A percentile compares a stretch with the other conserved stretches of the same genome.
phyloP scores from a whole-genome alignment of 2,797 vertebrate species.

The Paramormyrops hopkinsi region DNA sequence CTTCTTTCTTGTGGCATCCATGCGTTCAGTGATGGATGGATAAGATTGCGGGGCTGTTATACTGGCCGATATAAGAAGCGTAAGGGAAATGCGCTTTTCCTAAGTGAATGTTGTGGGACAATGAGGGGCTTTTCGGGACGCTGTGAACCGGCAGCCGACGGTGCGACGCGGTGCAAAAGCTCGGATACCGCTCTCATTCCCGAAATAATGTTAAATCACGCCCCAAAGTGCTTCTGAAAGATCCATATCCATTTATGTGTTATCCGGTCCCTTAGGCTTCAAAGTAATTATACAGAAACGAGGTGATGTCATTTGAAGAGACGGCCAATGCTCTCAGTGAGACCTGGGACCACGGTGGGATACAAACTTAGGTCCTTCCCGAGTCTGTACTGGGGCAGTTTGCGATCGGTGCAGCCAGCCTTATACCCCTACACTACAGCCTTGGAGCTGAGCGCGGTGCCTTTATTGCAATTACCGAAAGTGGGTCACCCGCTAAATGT shows the following conservation, averaged over 20 bases:
- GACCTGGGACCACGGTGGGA: not conserved
- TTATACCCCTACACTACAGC: not conserved
- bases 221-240: not conserved
- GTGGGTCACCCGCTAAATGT: not conserved
- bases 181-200: not conserved
- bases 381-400: not conserved
- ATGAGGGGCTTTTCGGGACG: not conserved
- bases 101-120: not conserved
- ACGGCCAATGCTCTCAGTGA: not conserved
- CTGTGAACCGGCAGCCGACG: not conserved
- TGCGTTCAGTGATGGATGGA: not conserved
- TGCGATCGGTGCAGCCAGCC: not conserved
- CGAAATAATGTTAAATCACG: not conserved
- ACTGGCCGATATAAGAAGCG: not conserved
- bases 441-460: not conserved
- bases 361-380: not conserved
- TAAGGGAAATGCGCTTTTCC: not conserved
- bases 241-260: not conserved
- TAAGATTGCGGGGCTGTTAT: not conserved
- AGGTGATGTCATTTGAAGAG: not conserved
- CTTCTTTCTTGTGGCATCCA: not conserved
- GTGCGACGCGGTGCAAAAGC: not conserved
- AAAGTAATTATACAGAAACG: not conserved
- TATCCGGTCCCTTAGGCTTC: not conserved
- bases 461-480: not conserved